These are phyloP conservation scores for Ectropis grisescens DNA, from an alignment of 1,140 invertebrate genomes.

Conservation along the genomic window DNA sequence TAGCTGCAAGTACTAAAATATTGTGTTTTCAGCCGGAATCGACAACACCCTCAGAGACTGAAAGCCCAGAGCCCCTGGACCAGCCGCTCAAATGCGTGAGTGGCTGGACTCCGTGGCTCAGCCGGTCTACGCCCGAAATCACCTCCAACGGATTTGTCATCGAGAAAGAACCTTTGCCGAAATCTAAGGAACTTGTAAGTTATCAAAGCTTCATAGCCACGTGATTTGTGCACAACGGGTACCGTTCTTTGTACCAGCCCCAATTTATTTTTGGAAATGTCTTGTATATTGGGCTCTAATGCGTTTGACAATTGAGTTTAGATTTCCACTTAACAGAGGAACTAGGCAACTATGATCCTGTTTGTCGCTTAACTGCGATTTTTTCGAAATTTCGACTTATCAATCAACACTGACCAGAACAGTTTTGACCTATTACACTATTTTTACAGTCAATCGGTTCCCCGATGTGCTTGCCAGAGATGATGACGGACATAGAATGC, in stretches of 20 bases:
- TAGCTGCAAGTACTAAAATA: no score
- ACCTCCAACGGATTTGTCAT: constrained; percentile 37
- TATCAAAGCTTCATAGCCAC: no score
- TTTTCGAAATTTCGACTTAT: no score
- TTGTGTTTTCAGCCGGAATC: no score
- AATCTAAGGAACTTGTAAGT: constrained; percentile 64
- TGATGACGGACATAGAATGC: constrained; percentile 82
- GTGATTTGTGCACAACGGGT: constrained; percentile 17
- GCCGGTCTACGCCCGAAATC: constrained; percentile 66
- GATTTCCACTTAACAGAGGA: no score
- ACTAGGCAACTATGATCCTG: no score
- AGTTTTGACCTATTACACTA: no score
- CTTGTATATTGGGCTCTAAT: no score
- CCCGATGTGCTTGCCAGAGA: constrained; percentile 69
- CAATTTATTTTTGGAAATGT: constrained; percentile 2
- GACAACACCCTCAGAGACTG: no score
- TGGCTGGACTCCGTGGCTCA: constrained; percentile 85
- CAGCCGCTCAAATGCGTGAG: constrained; percentile 67
- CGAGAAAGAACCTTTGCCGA: constrained; percentile 76
- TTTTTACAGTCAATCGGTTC: constrained; percentile 43
- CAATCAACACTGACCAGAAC: no score
- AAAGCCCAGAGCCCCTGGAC: constrained; percentile 30
- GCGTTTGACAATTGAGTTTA: neutral
- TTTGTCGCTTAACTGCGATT: no score
- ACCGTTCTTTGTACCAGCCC: constrained; percentile 12